phyloP scores from a whole-genome alignment of 2,113 vertebrate genomes.

The Thalassarche chlororhynchos region DNA sequence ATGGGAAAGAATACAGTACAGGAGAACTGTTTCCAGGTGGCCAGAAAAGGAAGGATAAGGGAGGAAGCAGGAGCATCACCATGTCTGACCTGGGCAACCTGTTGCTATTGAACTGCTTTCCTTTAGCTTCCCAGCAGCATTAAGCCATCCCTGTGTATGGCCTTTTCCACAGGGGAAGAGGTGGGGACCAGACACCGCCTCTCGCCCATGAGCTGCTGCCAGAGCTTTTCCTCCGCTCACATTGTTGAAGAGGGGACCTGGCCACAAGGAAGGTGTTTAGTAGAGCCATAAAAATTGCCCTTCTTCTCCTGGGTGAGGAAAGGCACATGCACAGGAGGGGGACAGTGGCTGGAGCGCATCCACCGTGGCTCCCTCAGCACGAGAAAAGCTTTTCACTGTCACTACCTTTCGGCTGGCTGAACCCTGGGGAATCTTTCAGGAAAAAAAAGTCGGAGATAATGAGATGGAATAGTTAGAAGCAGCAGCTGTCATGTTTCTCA shows the following conservation, averaged over 20 bases:
- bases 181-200: not conserved
- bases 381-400: not conserved
- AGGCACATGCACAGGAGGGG: not conserved
- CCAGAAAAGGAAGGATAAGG: not conserved
- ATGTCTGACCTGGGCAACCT: not conserved
- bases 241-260: not conserved
- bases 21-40: not conserved
- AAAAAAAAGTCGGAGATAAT: not conserved
- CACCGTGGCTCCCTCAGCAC: not conserved
- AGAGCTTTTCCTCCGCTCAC: not conserved
- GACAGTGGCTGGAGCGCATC: not conserved
- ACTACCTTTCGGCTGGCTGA: not conserved
- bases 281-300: not conserved
- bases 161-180: not conserved
- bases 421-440: not conserved
- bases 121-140: not conserved
- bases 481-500: not conserved
- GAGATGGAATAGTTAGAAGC: not conserved
- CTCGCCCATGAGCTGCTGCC: not conserved
- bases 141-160: not conserved
- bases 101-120: not conserved
- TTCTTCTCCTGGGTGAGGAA: not conserved
- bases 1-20: not conserved
- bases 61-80: not conserved
- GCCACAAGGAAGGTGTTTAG: not conserved